A percentile compares a stretch with the other conserved stretches of the same genome.
Conservation (phyloP, 2,797 vertebrate species). For the Acrossocheilus fasciatus region DNA sequence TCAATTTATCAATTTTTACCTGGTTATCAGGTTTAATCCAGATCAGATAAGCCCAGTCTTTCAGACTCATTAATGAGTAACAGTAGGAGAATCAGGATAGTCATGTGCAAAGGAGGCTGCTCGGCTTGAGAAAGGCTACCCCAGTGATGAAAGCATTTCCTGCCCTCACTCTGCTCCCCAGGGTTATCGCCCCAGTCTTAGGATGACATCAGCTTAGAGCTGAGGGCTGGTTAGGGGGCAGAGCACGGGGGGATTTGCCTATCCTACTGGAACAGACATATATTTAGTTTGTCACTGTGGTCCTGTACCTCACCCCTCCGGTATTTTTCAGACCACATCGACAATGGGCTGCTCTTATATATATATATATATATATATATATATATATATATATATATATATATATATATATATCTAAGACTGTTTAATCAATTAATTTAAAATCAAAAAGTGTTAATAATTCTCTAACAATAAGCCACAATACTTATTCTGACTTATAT, state of each 20-base stretch:
- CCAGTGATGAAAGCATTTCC: conserved; percentile 29
- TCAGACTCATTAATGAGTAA: conserved; percentile 42
- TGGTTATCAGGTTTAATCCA: conserved; percentile 37
- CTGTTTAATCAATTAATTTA: neutral
- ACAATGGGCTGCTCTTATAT: neutral
- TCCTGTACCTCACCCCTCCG: conserved; percentile 61
- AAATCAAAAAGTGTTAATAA: conserved; percentile 7
- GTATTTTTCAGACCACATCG: conserved; percentile 1
- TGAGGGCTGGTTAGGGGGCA: conserved; percentile 54
- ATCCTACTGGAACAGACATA: conserved; percentile 67
- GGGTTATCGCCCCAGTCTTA: conserved; percentile 56
- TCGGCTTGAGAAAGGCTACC: conserved; percentile 11
- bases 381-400: too few relatives aligned
- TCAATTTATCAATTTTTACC: neutral
- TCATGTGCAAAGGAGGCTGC: conserved; percentile 5
- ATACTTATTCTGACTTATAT: neutral
- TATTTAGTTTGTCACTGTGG: conserved; percentile 67
- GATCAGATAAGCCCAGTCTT: conserved; percentile 15
- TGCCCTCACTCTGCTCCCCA: conserved; percentile 30
- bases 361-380: too few relatives aligned
- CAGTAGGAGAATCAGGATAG: conserved; percentile 38
- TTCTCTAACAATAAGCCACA: neutral
- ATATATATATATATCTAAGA: too few relatives aligned
- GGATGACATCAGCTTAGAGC: conserved; percentile 62
- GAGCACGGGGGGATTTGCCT: conserved; percentile 14